Evolutionary conservation across 2,113 vertebrate species (phyloP).

Genomic region (Rana temporaria): DNA sequence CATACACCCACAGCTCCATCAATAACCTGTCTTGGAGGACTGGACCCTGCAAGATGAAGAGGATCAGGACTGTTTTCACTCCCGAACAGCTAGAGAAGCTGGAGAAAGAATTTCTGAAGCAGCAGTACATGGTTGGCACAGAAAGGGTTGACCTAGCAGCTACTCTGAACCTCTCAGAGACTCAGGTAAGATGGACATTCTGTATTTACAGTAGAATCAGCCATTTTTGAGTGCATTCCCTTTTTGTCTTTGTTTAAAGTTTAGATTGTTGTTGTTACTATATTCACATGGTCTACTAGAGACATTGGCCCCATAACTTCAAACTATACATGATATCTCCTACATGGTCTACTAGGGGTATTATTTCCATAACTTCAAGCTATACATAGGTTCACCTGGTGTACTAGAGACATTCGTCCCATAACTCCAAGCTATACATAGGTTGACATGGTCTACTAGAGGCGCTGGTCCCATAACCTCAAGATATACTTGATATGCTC

Average conservation of each 20-base stretch:
- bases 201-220: no score
- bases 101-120: constrained; percentile 77
- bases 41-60: constrained; percentile 67
- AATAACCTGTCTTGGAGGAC: constrained; percentile 59
- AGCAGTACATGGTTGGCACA: constrained; percentile 79
- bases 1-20: constrained; percentile 59
- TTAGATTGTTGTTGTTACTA: no score
- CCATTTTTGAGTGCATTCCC: neutral
- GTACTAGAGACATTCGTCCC: no score
- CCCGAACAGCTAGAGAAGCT: constrained; percentile 76
- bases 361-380: no score
- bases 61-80: constrained; percentile 75
- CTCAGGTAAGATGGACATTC: constrained; percentile 69
- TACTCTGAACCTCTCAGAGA: constrained; percentile 74
- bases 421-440: no score
- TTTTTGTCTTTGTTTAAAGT: no score
- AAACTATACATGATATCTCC: neutral
- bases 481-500: no score
- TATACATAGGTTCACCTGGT: no score
- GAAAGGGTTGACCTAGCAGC: constrained; percentile 75
- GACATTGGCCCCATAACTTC: neutral
- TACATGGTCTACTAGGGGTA: no score
- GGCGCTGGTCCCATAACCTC: no score
- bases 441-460: no score
- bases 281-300: no score